These are phyloP conservation scores for Antigone vipio DNA, from an alignment of 2,113 vertebrate species.

Conservation along the genomic window DNA sequence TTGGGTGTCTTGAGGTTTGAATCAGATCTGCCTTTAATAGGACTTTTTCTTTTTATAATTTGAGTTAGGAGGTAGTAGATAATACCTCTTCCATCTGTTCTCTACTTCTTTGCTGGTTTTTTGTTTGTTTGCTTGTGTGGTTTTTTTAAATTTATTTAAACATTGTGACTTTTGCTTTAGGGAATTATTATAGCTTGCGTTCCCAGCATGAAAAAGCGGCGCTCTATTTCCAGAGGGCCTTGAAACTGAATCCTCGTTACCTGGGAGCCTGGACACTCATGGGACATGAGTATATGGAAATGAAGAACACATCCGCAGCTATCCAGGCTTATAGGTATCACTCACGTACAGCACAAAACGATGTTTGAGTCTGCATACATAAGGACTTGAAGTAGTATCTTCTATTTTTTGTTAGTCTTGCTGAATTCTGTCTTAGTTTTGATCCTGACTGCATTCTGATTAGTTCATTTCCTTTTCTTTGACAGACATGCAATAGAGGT, in stretches of 20 bases:
- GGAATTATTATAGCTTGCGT: slow-evolving; percentile 97
- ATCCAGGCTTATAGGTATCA: slow-evolving; percentile 93
- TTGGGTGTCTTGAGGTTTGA: not conserved
- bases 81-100: not conserved
- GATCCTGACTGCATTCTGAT: not conserved
- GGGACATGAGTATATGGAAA: slow-evolving; percentile 99
- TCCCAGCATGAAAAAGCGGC: slow-evolving; percentile 98
- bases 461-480: slow-evolving; percentile 6
- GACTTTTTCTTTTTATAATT: not conserved
- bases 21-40: not conserved
- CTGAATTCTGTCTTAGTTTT: not conserved
- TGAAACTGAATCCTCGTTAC: slow-evolving; percentile 96
- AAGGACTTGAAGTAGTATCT: not conserved
- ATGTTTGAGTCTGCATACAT: not conserved
- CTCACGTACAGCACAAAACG: not conserved
- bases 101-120: not conserved
- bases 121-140: not conserved
- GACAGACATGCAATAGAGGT: slow-evolving; percentile 96
- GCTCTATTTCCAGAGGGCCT: slow-evolving; percentile 96
- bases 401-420: not conserved
- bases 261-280: slow-evolving; percentile 98
- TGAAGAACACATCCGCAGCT: slow-evolving; percentile 98
- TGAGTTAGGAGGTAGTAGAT: not conserved
- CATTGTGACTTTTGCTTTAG: slow-evolving; percentile 66
- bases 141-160: not conserved